Evolutionary conservation across 2,797 vertebrate species (phyloP), one percentile per base, ranked within the genome.

Genomic region (Sebastes itinus): DNA sequence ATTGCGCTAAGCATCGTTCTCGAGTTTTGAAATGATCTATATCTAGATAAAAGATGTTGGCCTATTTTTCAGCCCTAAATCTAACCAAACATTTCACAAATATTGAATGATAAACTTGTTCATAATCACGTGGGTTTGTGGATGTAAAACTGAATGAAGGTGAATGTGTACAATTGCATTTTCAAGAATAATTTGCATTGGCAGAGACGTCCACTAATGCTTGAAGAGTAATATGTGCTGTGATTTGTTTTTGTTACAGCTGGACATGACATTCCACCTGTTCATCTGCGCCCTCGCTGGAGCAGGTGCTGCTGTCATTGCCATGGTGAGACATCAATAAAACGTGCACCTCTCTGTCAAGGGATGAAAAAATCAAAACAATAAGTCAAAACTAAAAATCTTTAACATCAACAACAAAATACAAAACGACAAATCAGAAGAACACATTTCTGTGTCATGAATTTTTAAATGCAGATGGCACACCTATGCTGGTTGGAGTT

Each of bases 191-290:
- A 4, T 30, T 81, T 52, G 67, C 20, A 38, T 28, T 65, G 6
- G 8, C 27, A 52, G 28, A 46, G 14, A 38, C 12, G 18, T 78
- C 25, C 11, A 1, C 3, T 1, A 1, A 33, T 5, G 2, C 8
- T 2, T 42, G 58, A 18, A 20, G 65, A 61, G 1, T 81, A 63
- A 87, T 22, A 4, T 35, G 32, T 73, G 23, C 25, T 84, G 35
- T 64, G 35, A 42, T 87, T 75, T 85, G 75, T 82, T 74, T 78
- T 68, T 63, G 1, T 49, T 91, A 5, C 95, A 98, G 98, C 95
- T 99, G 92, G 97, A 99, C 86, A 98, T 99, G 98, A 99, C 98
- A 5, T 99, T 99, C 93, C 98, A 99, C 94, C 96, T 99, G 94
- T 99, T 98, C 91, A 98, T 99, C 67, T 98, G 98, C 81, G 98